phyloP scores from a whole-genome alignment of 2,113 vertebrate genomes.

The Vulpes vulpes region DNA sequence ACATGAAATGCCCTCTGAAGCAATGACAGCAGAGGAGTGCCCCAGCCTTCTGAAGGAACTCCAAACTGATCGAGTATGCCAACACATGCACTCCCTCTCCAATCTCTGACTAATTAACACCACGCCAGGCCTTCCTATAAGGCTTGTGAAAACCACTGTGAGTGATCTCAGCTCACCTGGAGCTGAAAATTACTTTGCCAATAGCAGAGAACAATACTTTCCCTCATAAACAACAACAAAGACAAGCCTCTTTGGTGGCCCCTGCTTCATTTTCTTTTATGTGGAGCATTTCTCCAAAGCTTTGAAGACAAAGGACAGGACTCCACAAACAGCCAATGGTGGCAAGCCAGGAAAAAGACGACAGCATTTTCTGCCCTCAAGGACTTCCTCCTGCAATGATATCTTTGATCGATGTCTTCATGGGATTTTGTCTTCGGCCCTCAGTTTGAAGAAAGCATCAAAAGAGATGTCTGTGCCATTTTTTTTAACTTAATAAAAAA shows the following conservation, averaged over 20 bases:
- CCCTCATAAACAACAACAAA: constrained; percentile 86
- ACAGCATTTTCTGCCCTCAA: not conserved
- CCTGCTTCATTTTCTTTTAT: constrained; percentile 77
- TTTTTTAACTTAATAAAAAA: not conserved
- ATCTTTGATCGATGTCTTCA: constrained; percentile 73
- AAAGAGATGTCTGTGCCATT: not conserved
- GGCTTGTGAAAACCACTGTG: constrained; percentile 87
- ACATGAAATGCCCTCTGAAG: not conserved
- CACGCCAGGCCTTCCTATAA: constrained; percentile 86
- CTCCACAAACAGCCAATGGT: constrained; percentile 68
- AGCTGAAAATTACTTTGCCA: constrained; percentile 89
- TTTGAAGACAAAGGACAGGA: constrained; percentile 83
- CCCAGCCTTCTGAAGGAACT: constrained; percentile 84
- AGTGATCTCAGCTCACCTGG: constrained; percentile 87
- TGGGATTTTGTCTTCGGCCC: constrained; percentile 20
- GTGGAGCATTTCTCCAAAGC: constrained; percentile 75
- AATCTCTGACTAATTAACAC: constrained; percentile 94
- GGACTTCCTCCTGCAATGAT: not conserved
- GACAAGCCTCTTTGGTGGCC: constrained; percentile 64
- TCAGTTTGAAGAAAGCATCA: constrained; percentile 59
- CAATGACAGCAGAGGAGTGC: constrained; percentile 46
- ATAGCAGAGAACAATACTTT: constrained; percentile 85
- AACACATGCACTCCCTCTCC: constrained; percentile 83
- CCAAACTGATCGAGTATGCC: constrained; percentile 88
- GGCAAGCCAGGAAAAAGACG: constrained; percentile 68